Evolutionary conservation across 1,140 invertebrate species (phyloP), one percentile per base, ranked within the genome.

Genomic region (Nomia melanderi): DNA sequence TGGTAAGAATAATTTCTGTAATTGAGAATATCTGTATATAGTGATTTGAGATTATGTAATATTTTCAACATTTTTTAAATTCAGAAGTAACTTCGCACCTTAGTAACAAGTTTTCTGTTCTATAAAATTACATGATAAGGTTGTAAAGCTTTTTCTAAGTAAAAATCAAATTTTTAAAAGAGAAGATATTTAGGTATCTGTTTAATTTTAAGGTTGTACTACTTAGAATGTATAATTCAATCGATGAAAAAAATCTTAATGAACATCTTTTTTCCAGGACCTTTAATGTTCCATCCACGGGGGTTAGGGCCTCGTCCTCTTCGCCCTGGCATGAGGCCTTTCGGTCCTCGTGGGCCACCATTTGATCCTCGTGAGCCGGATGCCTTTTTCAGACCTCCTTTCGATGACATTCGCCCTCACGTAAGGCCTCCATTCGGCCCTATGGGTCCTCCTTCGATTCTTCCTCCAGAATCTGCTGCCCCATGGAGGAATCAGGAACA

Each of bases 271-370:
- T 47, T 59, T 60, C 8, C 39, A 76, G 90, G 92, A 73, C 93
- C 93, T n/a, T 89, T 92, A 41, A 93, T 93, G 88, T 93, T 93
- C 77, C 92, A 93, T 88, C 91, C 91, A 1, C 89, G 93, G 31
- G 93, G 93, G 27, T 90, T 92, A 83, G 92, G 90, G 8, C 91
- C 90, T 7, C 77, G 91, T n/a, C 90, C 90, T 17, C 90, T 91
- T 90, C 87, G 93, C 54, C 87, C 91, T 4, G 89, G 89, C 36
- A 90, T 91, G 89, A 87, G 91, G 27, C 88, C 87, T 9, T 92
- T 90, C 36, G 90, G 88, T 8, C 90, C 90, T 0, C 87, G 91
- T 33, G 90, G 89, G 2, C 79, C 89, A 29, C 90, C 87, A 17
- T 91, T 91, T 39, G 92, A 92, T 67, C 86, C 90, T 0, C 86